Evolutionary conservation across 2,888 invertebrate species (phyloP).

Genomic region (Halocaridina rubra): DNA sequence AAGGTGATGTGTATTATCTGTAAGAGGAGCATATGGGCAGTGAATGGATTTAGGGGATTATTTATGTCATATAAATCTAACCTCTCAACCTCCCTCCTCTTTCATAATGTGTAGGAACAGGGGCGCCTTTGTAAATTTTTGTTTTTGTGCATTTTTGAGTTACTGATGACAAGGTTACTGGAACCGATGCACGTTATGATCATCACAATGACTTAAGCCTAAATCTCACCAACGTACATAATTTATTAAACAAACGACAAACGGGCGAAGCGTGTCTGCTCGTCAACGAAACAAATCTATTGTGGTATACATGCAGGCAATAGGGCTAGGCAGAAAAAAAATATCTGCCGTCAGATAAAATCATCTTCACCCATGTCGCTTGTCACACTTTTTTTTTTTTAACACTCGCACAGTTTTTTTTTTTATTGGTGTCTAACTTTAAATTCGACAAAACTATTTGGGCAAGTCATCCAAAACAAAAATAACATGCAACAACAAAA

Average conservation of each 20-base stretch:
- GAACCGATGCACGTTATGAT: conserved; percentile 47
- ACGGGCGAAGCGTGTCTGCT: conserved; percentile 32
- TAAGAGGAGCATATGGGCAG: too few species aligned
- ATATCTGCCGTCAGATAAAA: conserved; percentile 46
- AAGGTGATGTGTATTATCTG: too few species aligned
- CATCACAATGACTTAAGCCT: conserved; percentile 45
- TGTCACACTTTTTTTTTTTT: conserved; percentile 25
- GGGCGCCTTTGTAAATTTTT: conserved; percentile 13
- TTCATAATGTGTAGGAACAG: conserved; percentile 29
- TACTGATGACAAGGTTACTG: conserved; percentile 42
- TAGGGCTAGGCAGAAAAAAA: conserved; percentile 28
- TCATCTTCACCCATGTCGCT: conserved; percentile 51
- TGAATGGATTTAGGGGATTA: too few species aligned
- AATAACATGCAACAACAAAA: conserved; percentile 53
- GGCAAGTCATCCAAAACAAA: conserved; percentile 55
- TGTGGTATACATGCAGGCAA: conserved; percentile 57
- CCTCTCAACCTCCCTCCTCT: conserved; percentile 12
- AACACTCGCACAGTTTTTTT: conserved; percentile 34
- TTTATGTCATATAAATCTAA: too few species aligned
- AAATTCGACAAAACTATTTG: conserved; percentile 52
- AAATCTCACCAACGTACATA: conserved; percentile 54
- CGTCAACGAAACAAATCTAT: conserved; percentile 27
- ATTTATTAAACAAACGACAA: conserved; percentile 53
- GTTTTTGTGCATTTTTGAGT: conserved; percentile 43
- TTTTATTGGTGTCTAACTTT: conserved; percentile 53